phyloP scores from a whole-genome alignment of 92 coral and sea anemone genomes.

The Blastomussa wellsi region DNA sequence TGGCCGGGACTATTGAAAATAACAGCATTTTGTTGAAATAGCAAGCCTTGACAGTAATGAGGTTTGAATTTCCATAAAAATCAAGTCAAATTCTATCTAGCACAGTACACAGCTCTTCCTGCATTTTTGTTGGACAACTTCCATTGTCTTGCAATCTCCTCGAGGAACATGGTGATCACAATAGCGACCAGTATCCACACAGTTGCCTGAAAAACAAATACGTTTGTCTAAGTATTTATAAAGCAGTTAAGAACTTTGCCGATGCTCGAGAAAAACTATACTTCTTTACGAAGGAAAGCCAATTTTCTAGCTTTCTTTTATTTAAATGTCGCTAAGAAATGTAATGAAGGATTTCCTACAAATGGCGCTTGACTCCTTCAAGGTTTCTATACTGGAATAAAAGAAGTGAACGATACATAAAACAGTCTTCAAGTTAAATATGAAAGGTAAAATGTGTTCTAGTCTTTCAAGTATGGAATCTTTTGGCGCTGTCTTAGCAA shows the following conservation, averaged over 20 bases:
- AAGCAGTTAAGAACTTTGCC: neutral
- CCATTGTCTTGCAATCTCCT: constrained; percentile 55
- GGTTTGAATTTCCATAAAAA: neutral
- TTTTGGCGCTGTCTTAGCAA: neutral
- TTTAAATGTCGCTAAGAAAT: neutral
- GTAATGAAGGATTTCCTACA: neutral
- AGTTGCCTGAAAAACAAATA: constrained; percentile 19
- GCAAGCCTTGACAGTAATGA: neutral
- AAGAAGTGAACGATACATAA: neutral
- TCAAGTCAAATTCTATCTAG: constrained; percentile 29
- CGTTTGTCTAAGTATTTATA: neutral
- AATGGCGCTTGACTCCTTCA: neutral
- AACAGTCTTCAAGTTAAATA: neutral
- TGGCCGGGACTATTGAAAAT: no score
- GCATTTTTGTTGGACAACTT: constrained; percentile 49
- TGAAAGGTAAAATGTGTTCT: neutral
- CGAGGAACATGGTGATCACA: constrained; percentile 54
- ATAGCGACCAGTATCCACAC: constrained; percentile 58
- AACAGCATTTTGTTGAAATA: no score
- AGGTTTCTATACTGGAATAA: neutral
- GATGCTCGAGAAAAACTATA: neutral
- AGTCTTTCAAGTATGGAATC: neutral
- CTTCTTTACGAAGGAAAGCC: neutral
- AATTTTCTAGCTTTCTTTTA: neutral
- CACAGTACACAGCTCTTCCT: constrained; percentile 58